A percentile compares a stretch with the other conserved stretches of the same genome.
Evolutionary conservation across 2,113 vertebrate genomes (phyloP).

Genomic region (Argyrosomus japonicus): DNA sequence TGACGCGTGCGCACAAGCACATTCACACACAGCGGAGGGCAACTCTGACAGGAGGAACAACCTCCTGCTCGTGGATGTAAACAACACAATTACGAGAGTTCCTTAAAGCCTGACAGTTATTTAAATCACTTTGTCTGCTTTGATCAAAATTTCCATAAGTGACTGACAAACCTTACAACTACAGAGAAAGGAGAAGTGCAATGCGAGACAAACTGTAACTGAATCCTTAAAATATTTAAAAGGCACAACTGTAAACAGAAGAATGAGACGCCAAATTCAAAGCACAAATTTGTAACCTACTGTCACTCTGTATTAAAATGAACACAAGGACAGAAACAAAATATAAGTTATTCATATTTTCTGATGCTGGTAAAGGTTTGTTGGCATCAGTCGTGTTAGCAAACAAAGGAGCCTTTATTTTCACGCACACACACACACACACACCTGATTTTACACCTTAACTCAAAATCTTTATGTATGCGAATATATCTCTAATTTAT

Average conservation of each 20-base stretch:
- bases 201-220: not conserved
- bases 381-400: not conserved
- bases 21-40: slow-evolving; percentile 17
- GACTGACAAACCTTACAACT: not conserved
- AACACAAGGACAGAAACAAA: not conserved
- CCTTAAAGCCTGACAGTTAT: slow-evolving; percentile 11
- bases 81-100: slow-evolving; percentile 39
- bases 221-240: not conserved
- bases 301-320: not conserved
- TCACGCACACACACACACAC: not conserved
- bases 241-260: not conserved
- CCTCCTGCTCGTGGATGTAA: slow-evolving; percentile 27
- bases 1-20: not conserved
- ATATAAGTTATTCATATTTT: not conserved
- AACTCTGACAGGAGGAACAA: slow-evolving; percentile 34
- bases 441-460: not conserved
- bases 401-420: not conserved
- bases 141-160: not conserved
- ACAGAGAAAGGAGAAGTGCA: not conserved
- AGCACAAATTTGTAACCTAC: not conserved
- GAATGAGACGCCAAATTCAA: not conserved
- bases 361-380: not conserved
- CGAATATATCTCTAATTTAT: not conserved
- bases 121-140: slow-evolving; percentile 13
- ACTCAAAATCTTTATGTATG: not conserved